phyloP scores from a whole-genome alignment of 2,797 vertebrate species.

The Alosa sapidissima region DNA sequence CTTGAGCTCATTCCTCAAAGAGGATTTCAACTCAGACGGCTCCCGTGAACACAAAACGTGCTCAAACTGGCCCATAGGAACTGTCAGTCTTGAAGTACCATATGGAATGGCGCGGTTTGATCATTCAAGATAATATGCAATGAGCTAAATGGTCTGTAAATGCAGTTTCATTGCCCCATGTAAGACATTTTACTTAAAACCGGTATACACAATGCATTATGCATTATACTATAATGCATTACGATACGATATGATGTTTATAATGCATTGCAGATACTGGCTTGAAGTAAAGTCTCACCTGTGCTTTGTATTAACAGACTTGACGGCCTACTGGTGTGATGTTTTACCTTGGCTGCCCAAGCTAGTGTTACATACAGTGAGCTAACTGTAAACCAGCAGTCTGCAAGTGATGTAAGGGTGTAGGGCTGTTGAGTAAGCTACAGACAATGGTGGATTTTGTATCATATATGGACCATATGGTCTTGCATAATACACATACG shows the following conservation, averaged over 20 bases:
- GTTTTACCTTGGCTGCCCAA: neutral
- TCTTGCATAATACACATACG: neutral
- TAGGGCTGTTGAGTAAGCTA: neutral
- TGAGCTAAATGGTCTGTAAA: neutral
- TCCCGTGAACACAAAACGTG: neutral
- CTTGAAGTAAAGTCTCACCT: neutral
- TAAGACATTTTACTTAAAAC: neutral
- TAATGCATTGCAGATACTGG: too few relatives aligned
- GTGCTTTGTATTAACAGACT: neutral
- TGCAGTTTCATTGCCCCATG: neutral
- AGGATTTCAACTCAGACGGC: neutral
- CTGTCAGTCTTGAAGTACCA: neutral
- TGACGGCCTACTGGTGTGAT: neutral
- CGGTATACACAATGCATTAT: too few relatives aligned
- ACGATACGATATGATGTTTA: too few relatives aligned
- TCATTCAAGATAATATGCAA: neutral
- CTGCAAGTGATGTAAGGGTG: neutral
- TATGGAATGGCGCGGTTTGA: neutral
- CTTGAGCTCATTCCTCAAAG: neutral
- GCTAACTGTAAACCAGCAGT: neutral
- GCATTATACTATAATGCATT: too few relatives aligned
- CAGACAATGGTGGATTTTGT: too few relatives aligned
- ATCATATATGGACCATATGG: neutral
- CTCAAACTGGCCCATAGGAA: neutral
- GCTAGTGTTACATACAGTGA: neutral